Conservation (phyloP, 1,140 invertebrate genomes). For the Dendrolimus punctatus region DNA sequence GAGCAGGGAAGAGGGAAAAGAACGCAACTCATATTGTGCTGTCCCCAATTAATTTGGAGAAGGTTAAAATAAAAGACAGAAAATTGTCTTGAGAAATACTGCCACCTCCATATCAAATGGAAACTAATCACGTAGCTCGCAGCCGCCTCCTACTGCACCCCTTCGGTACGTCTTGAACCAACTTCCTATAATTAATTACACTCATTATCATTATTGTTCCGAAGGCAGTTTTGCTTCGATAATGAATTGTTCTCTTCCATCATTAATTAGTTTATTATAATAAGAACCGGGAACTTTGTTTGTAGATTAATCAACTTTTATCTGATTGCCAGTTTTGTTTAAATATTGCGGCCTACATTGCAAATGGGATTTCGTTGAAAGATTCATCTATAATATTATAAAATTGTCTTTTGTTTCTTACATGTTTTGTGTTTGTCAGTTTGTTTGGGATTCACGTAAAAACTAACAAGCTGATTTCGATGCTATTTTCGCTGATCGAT, state of each 20-base stretch:
- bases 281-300: slow-evolving; percentile 60
- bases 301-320: slow-evolving; percentile 68
- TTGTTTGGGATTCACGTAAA: too few relatives aligned
- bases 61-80: too few relatives aligned
- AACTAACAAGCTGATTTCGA: too few relatives aligned
- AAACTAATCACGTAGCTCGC: slow-evolving; percentile 2
- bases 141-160: slow-evolving; percentile 21
- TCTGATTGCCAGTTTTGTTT: slow-evolving; percentile 55
- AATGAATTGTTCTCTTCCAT: slow-evolving; percentile 69
- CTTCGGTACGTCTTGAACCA: slow-evolving; percentile 63
- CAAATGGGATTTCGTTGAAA: slow-evolving; percentile 7
- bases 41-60: too few relatives aligned
- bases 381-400: not conserved
- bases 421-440: too few relatives aligned
- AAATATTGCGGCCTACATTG: slow-evolving; percentile 14
- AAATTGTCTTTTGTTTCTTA: too few relatives aligned
- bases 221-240: slow-evolving; percentile 71
- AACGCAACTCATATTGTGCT: too few relatives aligned
- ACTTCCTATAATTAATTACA: slow-evolving; percentile 72
- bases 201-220: slow-evolving; percentile 72
- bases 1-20: too few relatives aligned
- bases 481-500: too few relatives aligned
- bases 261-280: slow-evolving; percentile 73
- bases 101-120: slow-evolving; percentile 19
- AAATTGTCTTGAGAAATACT: too few relatives aligned